Base-by-base conservation (phyloP, 2,888 invertebrate genomes). In the Cybosia mesomella region DNA sequence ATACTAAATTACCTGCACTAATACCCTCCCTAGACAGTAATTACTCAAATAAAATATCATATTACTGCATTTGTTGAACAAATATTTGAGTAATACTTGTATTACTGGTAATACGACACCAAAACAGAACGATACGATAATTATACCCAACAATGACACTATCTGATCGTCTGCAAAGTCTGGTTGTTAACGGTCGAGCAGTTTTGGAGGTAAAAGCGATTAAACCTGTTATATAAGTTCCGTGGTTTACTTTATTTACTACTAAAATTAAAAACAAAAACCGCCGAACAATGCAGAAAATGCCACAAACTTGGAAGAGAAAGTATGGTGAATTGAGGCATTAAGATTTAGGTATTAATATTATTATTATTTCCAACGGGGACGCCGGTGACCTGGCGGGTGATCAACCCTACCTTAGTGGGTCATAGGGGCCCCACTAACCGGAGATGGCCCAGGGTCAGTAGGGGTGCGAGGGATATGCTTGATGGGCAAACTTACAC, bases 91-190 rank as follows among this genome's bases (percentile, higher is more conserved):
- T 80, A 89, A 85, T 64, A 55, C 55, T 21, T 13, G 49, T 28
- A 64, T 66, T 85, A 81, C 71, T 21, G 58, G 91, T 83, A 91
- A 92, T 70, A 55, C 69, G 84, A 92, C 79, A 83, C 77, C 74
- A 76, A 58, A 58, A 64, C 63, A 72, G 78, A 83, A 66, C 87
- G 89, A 90, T 91, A 90, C 87, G 83, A 89, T 92, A 92, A 92
- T 92, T 91, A 90, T 77, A 77, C 75, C 87, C 91, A 92, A 92
- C 91, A 92, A 91, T 88, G 87, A 80, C 84, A 85, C 85, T 89
- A 91, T 90, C 89, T 79, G 82, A 85, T 85, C 67, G 79, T 76
- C 72, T 81, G 76, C 72, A 87, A 84, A 74, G 73, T 69, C 67
- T 58, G 36, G 62, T 73, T 73, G 61, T 76, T 79, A 71, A 81